phyloP scores from a whole-genome alignment of 2,888 invertebrate species.

The Agrotis clavis region DNA sequence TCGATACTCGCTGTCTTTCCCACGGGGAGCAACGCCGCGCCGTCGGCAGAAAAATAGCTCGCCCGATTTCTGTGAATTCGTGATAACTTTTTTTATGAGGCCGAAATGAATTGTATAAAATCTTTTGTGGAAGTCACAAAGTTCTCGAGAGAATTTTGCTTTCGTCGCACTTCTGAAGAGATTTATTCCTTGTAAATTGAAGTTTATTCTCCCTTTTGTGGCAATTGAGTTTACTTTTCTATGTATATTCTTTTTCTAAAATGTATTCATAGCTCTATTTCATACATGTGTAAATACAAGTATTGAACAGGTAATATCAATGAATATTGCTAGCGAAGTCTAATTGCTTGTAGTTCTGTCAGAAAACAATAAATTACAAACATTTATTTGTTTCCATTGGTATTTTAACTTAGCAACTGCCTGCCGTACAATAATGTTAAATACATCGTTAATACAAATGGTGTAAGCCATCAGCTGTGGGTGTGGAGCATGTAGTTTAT shows the following conservation, averaged over 20 bases:
- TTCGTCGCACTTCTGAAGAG: constrained; percentile 80
- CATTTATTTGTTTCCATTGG: constrained; percentile 45
- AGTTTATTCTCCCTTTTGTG: constrained; percentile 71
- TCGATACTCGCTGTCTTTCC: constrained; percentile 78
- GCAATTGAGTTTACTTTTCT: constrained; percentile 42
- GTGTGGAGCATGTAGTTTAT: constrained; percentile 68
- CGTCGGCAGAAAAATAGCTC: constrained; percentile 86
- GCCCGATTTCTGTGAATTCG: constrained; percentile 86
- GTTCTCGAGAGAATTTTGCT: constrained; percentile 83
- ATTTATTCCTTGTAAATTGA: constrained; percentile 83
- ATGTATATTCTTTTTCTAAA: constrained; percentile 39
- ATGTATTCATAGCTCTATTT: constrained; percentile 26
- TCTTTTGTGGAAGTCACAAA: constrained; percentile 87
- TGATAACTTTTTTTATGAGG: constrained; percentile 89
- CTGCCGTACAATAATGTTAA: constrained; percentile 63
- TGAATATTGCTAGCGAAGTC: constrained; percentile 20
- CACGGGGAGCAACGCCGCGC: constrained; percentile 81
- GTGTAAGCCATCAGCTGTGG: constrained; percentile 74
- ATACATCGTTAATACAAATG: constrained; percentile 72
- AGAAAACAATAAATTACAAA: constrained; percentile 21
- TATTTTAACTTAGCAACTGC: constrained; percentile 59
- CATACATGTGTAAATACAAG: constrained; percentile 15
- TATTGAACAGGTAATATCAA: constrained; percentile 12
- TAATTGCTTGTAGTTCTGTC: constrained; percentile 14
- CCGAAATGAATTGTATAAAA: constrained; percentile 89